Base-by-base conservation (phyloP, 2,797 vertebrate species). In the Poecilia wingei region DNA sequence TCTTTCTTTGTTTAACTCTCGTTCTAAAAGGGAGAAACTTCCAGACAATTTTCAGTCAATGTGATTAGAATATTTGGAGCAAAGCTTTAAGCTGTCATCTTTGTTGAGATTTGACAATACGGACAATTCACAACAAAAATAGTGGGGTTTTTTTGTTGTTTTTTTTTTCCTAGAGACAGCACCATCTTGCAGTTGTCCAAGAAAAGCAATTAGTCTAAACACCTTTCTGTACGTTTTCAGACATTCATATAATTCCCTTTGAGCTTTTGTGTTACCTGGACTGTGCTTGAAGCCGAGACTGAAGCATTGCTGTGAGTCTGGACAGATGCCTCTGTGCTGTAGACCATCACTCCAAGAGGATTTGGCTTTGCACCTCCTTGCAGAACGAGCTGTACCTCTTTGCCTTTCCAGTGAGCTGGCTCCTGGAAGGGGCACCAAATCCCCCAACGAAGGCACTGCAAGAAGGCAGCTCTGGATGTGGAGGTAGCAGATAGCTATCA, bases 381-480 rank as follows among this genome's bases (percentile, higher is more conserved):
- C 86, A 99, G 91, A 33, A 95, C 91, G 57, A 99, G 87, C 64
- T 90, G 93, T 76, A 97, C 94, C 0, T 94, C 93, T 0, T 92
- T 91, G 2, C 90, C 79, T 3, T 79, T 84, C 78, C 85, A 84
- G 64, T 88, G 85, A 55, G 77, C 13, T 0, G 88, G 7, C 0
- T 92, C 93, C 0, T 33, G 91, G 31, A 83, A 84, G 0, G 97
- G 97, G 86, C 83, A 97, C 97, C 97, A 98, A 33, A 93, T 84
- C 0, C 96, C 97, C 98, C 98, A 99, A 73, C 98, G 95, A 25
- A 99, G 87, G 16, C 95, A 94, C 86, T 96, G 95, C 95, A 97
- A 95, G 82, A 97, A 96, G 0, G 96, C 96, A 0, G 91, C 91
- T 13, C 94, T 92, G 0, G 95, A 80, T 1, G 90, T 70, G 28